Base-by-base conservation (phyloP, 2,797 vertebrate species). In the Megaceryle alcyon region DNA sequence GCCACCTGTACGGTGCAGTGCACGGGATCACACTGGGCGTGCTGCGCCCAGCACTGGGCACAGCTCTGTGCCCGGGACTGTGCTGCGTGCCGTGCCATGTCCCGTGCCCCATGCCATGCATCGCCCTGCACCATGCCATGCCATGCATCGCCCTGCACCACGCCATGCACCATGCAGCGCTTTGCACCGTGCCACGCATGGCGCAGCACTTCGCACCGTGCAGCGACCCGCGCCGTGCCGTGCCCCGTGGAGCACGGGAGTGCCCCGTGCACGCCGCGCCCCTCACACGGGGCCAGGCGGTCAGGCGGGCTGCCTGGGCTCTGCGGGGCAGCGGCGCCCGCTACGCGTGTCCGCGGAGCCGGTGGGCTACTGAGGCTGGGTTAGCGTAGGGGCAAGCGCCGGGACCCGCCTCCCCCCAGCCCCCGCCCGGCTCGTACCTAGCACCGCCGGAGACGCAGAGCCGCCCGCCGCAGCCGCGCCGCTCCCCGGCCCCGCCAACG, bases 361-460 rank as follows among this genome's bases (percentile, higher is more conserved):
- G 46, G 23, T 13, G 64, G 64, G 77, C 71, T 43, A 86, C 69
- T 20, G 48, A 73, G 44, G 56, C 86, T n/a, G 25, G 39, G 31
- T 16, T 53, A 70, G 43, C 37, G 22, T 33, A 23, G 46, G 31
- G 37, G 29, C 43, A 61, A 72, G 56, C 9, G 6, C 43, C 37
- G 8, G n/a, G 21, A 28, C 53, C 68, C 69, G 12, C 39, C 19
- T 23, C n/a, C 44, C 22, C 33, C 8, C 18, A 8, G 7, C 12
- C 57, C 54, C 44, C 48, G 31, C 25, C 53, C 59, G 39, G 70
- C 66, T 94, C 78, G 60, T 96, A 96, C 95, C 96, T 96, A 85
- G 79, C 94, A 85, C 86, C 78, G 73, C 88, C 84, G 56, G 88
- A 85, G 92, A 70, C 87, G 89, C 41, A 89, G 86, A 94, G 92